Evolutionary conservation across 2,888 invertebrate genomes (phyloP), one percentile per base, ranked within the genome.

Genomic region (Phragmatobia fuliginosa): DNA sequence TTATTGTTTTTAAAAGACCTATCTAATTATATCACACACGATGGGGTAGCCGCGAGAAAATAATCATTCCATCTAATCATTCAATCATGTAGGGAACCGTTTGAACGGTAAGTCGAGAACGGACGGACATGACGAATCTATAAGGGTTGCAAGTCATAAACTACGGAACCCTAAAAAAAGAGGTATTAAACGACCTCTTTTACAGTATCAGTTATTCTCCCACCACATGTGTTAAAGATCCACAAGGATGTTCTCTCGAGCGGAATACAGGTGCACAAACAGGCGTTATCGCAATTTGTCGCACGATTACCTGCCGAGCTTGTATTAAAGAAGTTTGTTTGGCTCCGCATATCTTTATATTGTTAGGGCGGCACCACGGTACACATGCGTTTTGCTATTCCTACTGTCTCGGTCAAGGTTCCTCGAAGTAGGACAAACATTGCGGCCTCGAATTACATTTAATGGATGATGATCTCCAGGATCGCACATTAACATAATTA

Each of bases 381-480:
- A 62, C 56, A 33, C 61, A 67, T 28, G 36, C 59, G 61, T 58
- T 56, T 62, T 33, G 38, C 58, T 63, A 56, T 38, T 68, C 62
- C 56, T 41, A 41, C 38, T 14, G n/a, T 38, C 49, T 59, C 52
- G 69, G 69, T 67, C 70, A 69, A 67, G 68, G 67, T 58, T 33
- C n/a, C 7, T 25, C 18, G 45, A 68, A 68, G 61, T 67, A 64
- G 63, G 52, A 21, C 66, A 64, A 49, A 41, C 21, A 31, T 28
- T 45, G 36, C 11, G 21, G 8, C 60, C 11, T 28, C 36, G 64
- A 31, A 2, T 36, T 41, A 28, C 32, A 32, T 21, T 16, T 18
- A 33, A 38, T 41, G 56, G 7, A 58, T 56, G 62, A 32, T 68
- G 61, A 63, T 68, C 41, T 59, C 49, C 63, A 49, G 28, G 49